A percentile compares a stretch with the other conserved stretches of the same genome.
Conservation (phyloP, 1,140 invertebrate genomes). For the Drosophila persimilis region DNA sequence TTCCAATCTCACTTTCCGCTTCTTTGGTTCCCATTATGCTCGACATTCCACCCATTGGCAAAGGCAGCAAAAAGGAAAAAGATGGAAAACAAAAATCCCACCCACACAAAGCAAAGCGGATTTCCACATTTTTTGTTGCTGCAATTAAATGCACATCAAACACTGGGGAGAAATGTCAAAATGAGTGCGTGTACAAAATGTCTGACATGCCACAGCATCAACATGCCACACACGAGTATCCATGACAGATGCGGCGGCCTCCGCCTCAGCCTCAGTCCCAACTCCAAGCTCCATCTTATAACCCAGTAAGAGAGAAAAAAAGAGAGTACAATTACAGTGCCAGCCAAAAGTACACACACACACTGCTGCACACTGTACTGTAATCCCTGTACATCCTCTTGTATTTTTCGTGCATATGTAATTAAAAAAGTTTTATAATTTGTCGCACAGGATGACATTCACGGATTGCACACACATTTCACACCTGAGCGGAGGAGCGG, state of each 20-base stretch:
- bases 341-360: no score
- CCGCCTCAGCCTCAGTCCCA: no score
- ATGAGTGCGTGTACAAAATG: slow-evolving; percentile 37
- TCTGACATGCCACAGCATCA: no score
- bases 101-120: not conserved
- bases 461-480: slow-evolving; percentile 25
- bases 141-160: slow-evolving; percentile 62
- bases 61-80: not conserved
- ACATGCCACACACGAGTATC: no score
- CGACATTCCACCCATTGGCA: not conserved
- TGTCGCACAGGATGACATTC: slow-evolving; percentile 16
- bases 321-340: not conserved
- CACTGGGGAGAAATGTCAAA: slow-evolving; percentile 35
- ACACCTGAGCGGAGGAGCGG: slow-evolving; percentile 26
- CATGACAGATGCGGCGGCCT: no score
- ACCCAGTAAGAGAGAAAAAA: slow-evolving; percentile 8
- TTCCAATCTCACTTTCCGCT: no score
- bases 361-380: no score
- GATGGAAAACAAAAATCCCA: no score
- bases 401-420: slow-evolving; percentile 24
- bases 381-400: not conserved
- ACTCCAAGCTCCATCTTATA: not conserved
- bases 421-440: slow-evolving; percentile 61
- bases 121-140: slow-evolving; percentile 3
- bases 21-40: no score